These are phyloP conservation scores for Periplaneta americana DNA, from an alignment of 1,140 invertebrate genomes.

Conservation along the genomic window DNA sequence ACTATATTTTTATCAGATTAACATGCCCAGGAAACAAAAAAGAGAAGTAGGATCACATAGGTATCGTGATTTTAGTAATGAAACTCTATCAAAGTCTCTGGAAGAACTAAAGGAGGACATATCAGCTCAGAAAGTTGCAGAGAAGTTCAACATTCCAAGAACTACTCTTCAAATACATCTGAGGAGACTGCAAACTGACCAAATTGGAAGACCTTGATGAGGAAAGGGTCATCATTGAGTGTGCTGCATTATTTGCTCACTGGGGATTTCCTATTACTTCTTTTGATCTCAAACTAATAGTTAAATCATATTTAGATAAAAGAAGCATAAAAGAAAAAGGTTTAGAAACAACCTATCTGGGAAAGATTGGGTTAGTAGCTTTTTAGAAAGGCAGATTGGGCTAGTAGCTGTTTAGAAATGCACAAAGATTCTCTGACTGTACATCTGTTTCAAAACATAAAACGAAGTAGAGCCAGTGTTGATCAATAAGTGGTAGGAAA, in stretches of 20 bases:
- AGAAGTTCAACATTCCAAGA: background rate
- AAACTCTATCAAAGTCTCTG: background rate
- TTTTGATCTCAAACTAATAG: background rate
- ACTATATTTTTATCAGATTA: background rate
- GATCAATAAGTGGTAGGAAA: background rate
- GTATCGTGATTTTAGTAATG: background rate
- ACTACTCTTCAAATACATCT: too few relatives aligned
- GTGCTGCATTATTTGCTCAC: background rate
- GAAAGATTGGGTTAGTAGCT: too few relatives aligned
- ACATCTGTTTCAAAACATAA: background rate
- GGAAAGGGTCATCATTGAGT: background rate
- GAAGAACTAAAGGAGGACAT: background rate
- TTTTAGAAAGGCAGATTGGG: too few relatives aligned
- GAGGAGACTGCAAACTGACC: background rate
- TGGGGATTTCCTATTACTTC: background rate
- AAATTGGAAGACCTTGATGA: background rate
- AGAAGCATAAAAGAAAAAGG: background rate
- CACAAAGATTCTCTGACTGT: constrained; percentile 1
- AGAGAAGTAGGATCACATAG: background rate
- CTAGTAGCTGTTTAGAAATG: background rate
- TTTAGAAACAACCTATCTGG: too few relatives aligned
- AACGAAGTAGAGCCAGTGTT: background rate
- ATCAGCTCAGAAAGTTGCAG: background rate
- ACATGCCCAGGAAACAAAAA: background rate
- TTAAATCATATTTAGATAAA: background rate